phyloP scores from a whole-genome alignment of 2,888 invertebrate genomes.

The Synergus umbraculus region DNA sequence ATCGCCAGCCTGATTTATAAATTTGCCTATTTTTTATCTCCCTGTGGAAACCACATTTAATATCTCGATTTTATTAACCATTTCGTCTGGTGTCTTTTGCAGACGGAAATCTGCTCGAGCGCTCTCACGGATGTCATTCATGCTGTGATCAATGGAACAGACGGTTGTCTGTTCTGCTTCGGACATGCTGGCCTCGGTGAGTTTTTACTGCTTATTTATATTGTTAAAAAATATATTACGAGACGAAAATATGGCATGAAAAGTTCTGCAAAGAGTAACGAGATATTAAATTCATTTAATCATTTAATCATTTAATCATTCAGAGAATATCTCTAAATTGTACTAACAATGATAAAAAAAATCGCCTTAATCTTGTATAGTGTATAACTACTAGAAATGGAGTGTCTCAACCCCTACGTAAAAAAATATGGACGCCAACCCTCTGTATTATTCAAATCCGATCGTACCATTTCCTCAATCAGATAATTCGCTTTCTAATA shows the following conservation, averaged over 20 bases:
- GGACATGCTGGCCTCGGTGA: slow-evolving; percentile 93
- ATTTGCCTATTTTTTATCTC: background rate
- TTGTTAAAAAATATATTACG: slow-evolving; percentile 3
- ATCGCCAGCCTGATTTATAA: too few relatives aligned
- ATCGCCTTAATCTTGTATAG: background rate
- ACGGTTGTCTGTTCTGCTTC: slow-evolving; percentile 94
- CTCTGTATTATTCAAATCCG: background rate
- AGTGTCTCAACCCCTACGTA: too few relatives aligned
- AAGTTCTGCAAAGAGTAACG: background rate
- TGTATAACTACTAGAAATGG: too few relatives aligned
- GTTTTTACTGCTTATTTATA: slow-evolving; percentile 62
- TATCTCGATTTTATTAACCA: background rate
- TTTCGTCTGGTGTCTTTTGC: slow-evolving; percentile 76
- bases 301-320: background rate
- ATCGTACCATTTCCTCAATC: slow-evolving; percentile 21
- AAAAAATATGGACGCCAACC: too few relatives aligned
- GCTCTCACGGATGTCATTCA: slow-evolving; percentile 96
- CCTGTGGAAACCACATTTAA: background rate
- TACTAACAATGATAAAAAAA: background rate
- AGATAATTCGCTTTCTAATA: slow-evolving; percentile 10
- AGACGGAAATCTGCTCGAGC: slow-evolving; percentile 95
- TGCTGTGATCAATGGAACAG: slow-evolving; percentile 95
- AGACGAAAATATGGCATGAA: background rate
- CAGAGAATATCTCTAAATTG: background rate
- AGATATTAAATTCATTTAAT: background rate